Base-by-base conservation (phyloP, 2,888 invertebrate species). In the Metopia argyrocephala region DNA sequence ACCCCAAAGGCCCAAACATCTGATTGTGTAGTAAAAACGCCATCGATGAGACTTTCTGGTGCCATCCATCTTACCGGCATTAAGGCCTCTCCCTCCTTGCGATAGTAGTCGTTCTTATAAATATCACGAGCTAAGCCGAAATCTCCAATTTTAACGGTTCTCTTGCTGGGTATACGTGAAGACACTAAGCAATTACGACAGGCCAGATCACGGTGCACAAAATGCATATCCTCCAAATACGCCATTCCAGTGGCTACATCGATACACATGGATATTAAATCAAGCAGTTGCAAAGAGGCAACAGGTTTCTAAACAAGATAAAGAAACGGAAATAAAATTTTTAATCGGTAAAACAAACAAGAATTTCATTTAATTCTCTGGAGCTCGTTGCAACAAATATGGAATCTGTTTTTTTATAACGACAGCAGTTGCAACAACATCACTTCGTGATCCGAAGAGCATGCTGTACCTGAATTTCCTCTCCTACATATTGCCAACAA, bases 61-160 rank as follows among this genome's bases (percentile, higher is more conserved):
- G 98, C 95, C 98, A 99, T 98, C 99, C 99, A 99, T 50, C 98
- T 92, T 0, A 99, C 97, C 1, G 98, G 99, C 65, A 99, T 90
- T 57, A 98, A 91, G 1, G 98, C 94, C 91, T 95, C 95, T 1
- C 96, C 96, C 91, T 97, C 97, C 90, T 98, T 98, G 83, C 98
- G 93, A 88, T 99, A 99, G 88, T 99, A 99, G 89, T 99, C 98
- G 87, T 96, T 98, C 89, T 97, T 97, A 90, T 98, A 98, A 82
- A 99, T 97, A 89, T 99, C 98, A 82, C 99, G 92, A 0, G 99
- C 98, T 7, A 99, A 92, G 0, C 99, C 99, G 89, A 99, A 99
- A 91, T 99, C 99, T 0, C 98, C 98, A 15, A 97, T 94, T 74
- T 97, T 92, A 1, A 93, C 92, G n/a, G 92, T 91, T 48, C 92